These are phyloP conservation scores for Drosophila phalerata DNA, from an alignment of 2,888 invertebrate species.

Conservation along the genomic window DNA sequence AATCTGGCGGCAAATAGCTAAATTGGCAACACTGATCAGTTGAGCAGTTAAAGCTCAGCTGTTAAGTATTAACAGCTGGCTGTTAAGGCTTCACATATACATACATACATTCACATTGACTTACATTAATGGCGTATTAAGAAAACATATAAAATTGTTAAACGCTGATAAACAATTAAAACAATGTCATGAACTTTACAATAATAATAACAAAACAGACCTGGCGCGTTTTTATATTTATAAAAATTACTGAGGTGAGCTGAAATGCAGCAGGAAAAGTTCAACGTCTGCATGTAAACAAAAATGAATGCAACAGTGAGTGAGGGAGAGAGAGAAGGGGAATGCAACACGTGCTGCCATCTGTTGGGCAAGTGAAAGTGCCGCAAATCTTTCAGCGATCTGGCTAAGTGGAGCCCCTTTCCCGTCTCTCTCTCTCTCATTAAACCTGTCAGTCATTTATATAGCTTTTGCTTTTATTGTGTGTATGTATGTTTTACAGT, in stretches of 20 bases:
- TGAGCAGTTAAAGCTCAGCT: constrained; percentile 2
- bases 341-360: constrained; percentile 71
- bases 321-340: background rate
- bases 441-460: constrained; percentile 48
- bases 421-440: too few relatives aligned
- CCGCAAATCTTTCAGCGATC: constrained; percentile 73
- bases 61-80: constrained; percentile 10
- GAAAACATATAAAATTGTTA: constrained; percentile 29
- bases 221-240: constrained; percentile 39
- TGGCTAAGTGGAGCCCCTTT: constrained; percentile 64
- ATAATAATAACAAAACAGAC: constrained; percentile 56
- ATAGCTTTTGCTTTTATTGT: constrained; percentile 56
- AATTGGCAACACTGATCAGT: too few relatives aligned
- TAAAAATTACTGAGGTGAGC: constrained; percentile 59
- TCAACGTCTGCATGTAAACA: constrained; percentile 64
- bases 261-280: constrained; percentile 56
- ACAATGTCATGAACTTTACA: constrained; percentile 65
- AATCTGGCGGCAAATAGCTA: too few relatives aligned
- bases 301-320: constrained; percentile 25
- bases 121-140: constrained; percentile 27
- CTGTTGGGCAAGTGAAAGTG: constrained; percentile 70
- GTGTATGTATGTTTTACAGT: background rate
- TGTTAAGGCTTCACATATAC: constrained; percentile 1
- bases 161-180: constrained; percentile 42
- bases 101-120: constrained; percentile 4